phyloP scores from a whole-genome alignment of 2,888 invertebrate species.

The Odiellus spinosus region DNA sequence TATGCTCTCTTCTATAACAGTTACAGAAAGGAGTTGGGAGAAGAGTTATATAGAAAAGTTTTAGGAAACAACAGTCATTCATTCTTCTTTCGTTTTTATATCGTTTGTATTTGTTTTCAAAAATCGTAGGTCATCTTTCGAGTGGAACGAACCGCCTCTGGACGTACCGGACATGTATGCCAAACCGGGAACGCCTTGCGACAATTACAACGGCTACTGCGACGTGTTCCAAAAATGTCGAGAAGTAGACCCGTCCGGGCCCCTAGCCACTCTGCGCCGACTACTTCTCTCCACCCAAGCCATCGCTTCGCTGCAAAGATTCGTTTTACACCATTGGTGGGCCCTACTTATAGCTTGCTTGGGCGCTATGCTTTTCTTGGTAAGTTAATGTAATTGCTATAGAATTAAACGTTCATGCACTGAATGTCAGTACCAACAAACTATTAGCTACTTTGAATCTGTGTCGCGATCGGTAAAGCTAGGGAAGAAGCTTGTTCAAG shows the following conservation, averaged over 20 bases:
- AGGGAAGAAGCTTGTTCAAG: too few species aligned
- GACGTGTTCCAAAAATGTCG: constrained; percentile 60
- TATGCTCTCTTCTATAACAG: constrained; percentile 1
- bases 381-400: constrained; percentile 42
- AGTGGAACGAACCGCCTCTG: constrained; percentile 73
- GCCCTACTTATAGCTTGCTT: constrained; percentile 59
- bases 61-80: not conserved
- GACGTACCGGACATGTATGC: constrained; percentile 86
- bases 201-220: constrained; percentile 75
- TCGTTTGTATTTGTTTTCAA: not conserved
- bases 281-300: constrained; percentile 74
- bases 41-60: not conserved
- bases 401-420: too few species aligned
- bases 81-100: not conserved
- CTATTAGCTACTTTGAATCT: too few species aligned
- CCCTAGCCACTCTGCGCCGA: constrained; percentile 70
- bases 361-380: constrained; percentile 56
- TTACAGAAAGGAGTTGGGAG: not conserved
- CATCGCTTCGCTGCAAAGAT: constrained; percentile 68
- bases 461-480: too few species aligned
- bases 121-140: constrained; percentile 62
- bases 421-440: too few species aligned
- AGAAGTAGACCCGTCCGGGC: constrained; percentile 85
- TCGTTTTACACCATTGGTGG: constrained; percentile 82
- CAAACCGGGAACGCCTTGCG: constrained; percentile 84